A percentile compares a stretch with the other conserved stretches of the same genome.
These are phyloP conservation scores for Polydrusus cervinus DNA, from an alignment of 2,888 invertebrate species.

Conservation along the genomic window DNA sequence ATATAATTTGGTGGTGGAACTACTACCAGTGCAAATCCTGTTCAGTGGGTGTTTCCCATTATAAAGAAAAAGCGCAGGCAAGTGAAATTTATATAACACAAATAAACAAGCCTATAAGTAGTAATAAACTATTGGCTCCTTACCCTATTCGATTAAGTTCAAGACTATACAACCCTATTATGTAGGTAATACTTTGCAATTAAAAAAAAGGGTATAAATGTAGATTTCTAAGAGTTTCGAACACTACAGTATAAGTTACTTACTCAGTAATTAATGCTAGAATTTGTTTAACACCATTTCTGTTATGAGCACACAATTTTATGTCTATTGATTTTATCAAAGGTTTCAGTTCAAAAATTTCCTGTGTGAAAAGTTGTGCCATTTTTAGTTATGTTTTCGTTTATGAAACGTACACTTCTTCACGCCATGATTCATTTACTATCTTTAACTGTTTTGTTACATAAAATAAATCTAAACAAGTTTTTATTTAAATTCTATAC, in stretches of 20 bases:
- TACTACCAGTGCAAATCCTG: no score
- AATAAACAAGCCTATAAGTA: not conserved
- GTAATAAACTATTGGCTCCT: not conserved
- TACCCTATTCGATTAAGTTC: not conserved
- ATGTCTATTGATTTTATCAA: constrained; percentile 68
- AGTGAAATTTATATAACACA: not conserved
- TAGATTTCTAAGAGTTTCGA: no score
- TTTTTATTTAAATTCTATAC: not conserved
- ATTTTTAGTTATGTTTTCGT: constrained; percentile 25
- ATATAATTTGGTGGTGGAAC: no score
- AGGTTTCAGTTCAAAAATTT: constrained; percentile 69
- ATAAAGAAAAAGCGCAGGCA: no score
- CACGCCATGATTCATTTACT: constrained; percentile 1
- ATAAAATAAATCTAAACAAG: constrained; percentile 1
- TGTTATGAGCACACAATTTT: constrained; percentile 67
- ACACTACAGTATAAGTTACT: constrained; percentile 14
- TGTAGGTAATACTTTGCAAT: no score
- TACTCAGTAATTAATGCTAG: constrained; percentile 63
- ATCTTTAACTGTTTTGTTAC: not conserved
- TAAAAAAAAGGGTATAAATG: no score
- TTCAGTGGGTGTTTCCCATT: no score
- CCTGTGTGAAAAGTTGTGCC: constrained; percentile 58
- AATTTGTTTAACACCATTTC: constrained; percentile 70
- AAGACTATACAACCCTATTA: no score
- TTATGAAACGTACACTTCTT: not conserved